Evolutionary conservation across 2,797 vertebrate species (phyloP), one percentile per base, ranked within the genome.

Genomic region (Coreius guichenoti): DNA sequence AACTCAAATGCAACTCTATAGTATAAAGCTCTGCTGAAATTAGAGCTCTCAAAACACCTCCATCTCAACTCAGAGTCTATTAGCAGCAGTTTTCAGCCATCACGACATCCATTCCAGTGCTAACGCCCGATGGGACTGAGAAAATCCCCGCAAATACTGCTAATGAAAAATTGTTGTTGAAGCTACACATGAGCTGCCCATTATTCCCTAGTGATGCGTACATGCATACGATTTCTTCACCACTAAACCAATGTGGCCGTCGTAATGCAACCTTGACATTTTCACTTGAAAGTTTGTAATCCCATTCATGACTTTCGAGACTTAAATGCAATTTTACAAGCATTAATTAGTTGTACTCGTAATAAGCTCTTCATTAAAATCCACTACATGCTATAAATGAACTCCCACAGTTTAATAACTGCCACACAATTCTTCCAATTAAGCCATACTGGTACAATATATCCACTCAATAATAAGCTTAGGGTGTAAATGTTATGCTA

Each of bases 41-140:
- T 61, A 82, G 72, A 54, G 16, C 75, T 68, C 65, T 81, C 43
- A 61, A 72, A 77, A 43, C 81, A 67, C 67, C 74, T 26, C 76
- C 47, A 23, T 36, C 85, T 81, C 74, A 86, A 65, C 87, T 87
- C 74, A 51, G 54, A 88, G 82, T 85, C 74, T 81, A 86, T 86
- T 86, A 87, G 86, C 63, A 72, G 78, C n/a, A 75, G 83, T 81
- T 83, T 74, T 76, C 39, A 81, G 88, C 63, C 36, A 84, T 54
- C 78, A 80, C 75, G 74, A 87, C 76, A 84, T 87, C 47, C 29
- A 82, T 86, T 80, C 56, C 73, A 86, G 83, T 82, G 70, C 81
- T 81, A 67, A 80, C 73, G 73, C 78, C 87, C 88, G 69, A 13
- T 72, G 67, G 78, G 86, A 86, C 75, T 43, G 65, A 29, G 51